Conservation (phyloP, 2,113 vertebrate genomes). For the Daphoenositta chrysoptera region DNA sequence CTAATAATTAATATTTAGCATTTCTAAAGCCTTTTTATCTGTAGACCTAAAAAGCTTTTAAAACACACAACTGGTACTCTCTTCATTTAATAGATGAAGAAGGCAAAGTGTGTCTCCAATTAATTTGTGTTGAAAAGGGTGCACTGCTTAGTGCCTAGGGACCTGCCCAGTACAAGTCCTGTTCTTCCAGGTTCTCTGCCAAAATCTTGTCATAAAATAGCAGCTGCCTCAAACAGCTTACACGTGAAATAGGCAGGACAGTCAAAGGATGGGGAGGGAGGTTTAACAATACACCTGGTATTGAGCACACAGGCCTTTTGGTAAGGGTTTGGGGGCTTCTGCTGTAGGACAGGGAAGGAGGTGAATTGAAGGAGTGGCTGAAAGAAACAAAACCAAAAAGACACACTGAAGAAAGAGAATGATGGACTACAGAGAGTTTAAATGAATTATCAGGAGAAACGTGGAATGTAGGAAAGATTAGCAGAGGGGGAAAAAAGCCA, state of each 20-base stretch:
- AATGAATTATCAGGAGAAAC: background rate
- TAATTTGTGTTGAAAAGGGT: background rate
- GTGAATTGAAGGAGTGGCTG: background rate
- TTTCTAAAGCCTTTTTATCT: constrained; percentile 53
- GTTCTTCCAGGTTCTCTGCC: background rate
- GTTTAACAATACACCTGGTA: background rate
- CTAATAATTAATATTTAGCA: constrained; percentile 51
- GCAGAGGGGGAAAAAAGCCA: background rate
- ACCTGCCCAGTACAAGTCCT: background rate
- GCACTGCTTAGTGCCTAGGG: background rate
- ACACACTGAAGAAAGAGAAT: background rate
- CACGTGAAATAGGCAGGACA: background rate
- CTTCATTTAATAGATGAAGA: background rate
- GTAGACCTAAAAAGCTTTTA: background rate
- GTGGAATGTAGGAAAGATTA: background rate
- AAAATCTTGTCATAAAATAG: background rate
- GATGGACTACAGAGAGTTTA: background rate
- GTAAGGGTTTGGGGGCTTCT: background rate
- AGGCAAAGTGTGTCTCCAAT: background rate
- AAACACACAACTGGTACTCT: background rate
- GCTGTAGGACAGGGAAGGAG: background rate
- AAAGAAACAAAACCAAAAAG: background rate
- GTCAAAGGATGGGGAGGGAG: background rate
- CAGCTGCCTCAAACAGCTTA: background rate
- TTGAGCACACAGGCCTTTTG: background rate